Conservation (phyloP, 2,888 invertebrate species). For the Nomada lathburiana region DNA sequence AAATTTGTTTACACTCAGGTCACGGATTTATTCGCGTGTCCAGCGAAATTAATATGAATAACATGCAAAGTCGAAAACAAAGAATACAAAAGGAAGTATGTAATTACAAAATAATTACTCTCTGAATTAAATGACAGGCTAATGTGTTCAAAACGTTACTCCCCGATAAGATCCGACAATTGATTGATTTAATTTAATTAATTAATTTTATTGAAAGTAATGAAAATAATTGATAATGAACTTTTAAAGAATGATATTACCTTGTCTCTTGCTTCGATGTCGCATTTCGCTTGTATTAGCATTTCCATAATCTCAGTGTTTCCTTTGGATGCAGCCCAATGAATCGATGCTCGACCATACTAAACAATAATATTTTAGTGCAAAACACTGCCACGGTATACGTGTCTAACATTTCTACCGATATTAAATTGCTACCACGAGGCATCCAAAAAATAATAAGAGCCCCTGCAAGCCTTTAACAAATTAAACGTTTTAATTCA, state of each 20-base stretch:
- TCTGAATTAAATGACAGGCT: neutral
- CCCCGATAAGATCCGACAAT: neutral
- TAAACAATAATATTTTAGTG: conserved; percentile 76
- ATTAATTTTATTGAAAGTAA: neutral
- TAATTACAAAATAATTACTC: neutral
- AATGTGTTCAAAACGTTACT: neutral
- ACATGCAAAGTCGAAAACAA: neutral
- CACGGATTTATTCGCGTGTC: neutral
- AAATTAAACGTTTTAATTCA: no score
- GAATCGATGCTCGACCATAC: conserved; percentile 91
- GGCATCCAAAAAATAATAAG: no score
- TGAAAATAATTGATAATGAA: neutral
- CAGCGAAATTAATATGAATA: neutral
- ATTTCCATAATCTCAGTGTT: conserved; percentile 90
- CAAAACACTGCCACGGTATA: neutral
- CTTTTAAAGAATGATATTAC: conserved; percentile 82
- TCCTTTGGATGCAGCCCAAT: conserved; percentile 91
- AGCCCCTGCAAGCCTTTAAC: no score
- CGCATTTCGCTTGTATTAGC: conserved; percentile 90
- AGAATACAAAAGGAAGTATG: neutral
- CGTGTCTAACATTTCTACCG: neutral
- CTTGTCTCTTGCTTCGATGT: conserved; percentile 91
- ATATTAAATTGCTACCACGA: neutral
- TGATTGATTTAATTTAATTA: neutral
- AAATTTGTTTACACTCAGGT: neutral